phyloP scores from a whole-genome alignment of 2,888 invertebrate genomes.

The Loripinus fragilis region DNA sequence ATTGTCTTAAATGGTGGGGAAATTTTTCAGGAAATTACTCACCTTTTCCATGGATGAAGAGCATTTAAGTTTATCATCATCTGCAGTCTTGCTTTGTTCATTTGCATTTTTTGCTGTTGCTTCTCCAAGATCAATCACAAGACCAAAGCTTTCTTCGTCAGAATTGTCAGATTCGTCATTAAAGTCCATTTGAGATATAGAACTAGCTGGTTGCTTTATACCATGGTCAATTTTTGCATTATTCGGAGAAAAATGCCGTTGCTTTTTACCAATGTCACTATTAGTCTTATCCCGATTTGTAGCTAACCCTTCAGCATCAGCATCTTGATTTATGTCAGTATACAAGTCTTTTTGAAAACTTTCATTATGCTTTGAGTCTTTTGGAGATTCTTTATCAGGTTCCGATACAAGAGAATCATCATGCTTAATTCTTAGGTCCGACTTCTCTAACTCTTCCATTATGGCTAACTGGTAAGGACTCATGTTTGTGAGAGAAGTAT shows the following conservation, averaged over 20 bases:
- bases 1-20: too few relatives aligned
- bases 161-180: background rate
- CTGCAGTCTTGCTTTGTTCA: background rate
- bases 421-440: constrained; percentile 39
- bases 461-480: constrained; percentile 41
- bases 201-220: background rate
- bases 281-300: background rate
- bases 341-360: background rate
- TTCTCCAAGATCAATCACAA: constrained; percentile 46
- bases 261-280: too few relatives aligned
- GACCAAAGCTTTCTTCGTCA: constrained; percentile 38
- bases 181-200: background rate
- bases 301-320: background rate
- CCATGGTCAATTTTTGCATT: too few relatives aligned
- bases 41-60: too few relatives aligned
- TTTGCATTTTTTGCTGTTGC: background rate
- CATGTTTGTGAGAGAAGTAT: constrained; percentile 34
- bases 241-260: too few relatives aligned
- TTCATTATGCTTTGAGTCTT: background rate
- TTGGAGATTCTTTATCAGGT: constrained; percentile 20
- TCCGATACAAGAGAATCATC: constrained; percentile 39
- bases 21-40: too few relatives aligned
- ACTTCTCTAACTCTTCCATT: constrained; percentile 52
- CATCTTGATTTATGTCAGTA: background rate
- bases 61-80: too few relatives aligned